A percentile compares a stretch with the other conserved stretches of the same genome.
These are phyloP conservation scores for Megastigmus dorsalis DNA, from an alignment of 2,888 invertebrate species.

Conservation along the genomic window DNA sequence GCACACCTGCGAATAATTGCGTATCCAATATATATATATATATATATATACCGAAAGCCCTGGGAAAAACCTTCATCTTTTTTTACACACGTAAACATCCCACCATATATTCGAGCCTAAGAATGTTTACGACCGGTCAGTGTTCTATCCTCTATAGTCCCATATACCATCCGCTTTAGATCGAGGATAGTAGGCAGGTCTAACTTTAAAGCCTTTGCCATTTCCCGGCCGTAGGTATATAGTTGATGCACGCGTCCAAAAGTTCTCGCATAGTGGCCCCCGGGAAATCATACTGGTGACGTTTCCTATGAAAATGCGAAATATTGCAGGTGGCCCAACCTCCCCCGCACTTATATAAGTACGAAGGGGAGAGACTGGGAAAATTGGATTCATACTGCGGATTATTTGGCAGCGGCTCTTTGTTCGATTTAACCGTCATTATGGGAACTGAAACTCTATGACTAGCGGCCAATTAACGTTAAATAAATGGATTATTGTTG, in stretches of 20 bases:
- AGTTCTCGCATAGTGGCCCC: no score
- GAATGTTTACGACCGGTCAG: constrained; percentile 4
- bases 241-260: no score
- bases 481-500: neutral
- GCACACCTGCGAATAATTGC: no score
- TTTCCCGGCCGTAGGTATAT: no score
- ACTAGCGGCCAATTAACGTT: neutral
- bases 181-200: no score
- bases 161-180: no score
- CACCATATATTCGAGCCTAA: neutral
- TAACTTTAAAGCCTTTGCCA: no score
- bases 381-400: constrained; percentile 34
- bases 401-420: neutral
- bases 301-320: no score
- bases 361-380: neutral
- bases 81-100: neutral
- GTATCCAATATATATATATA: no score
- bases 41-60: neutral
- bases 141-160: no score
- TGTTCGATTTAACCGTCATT: neutral
- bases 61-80: constrained; percentile 30
- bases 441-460: neutral
- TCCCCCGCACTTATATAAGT: no score
- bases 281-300: no score
- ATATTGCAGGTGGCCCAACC: constrained; percentile 11